phyloP scores from a whole-genome alignment of 2,888 invertebrate species.

The Mythimna impura region DNA sequence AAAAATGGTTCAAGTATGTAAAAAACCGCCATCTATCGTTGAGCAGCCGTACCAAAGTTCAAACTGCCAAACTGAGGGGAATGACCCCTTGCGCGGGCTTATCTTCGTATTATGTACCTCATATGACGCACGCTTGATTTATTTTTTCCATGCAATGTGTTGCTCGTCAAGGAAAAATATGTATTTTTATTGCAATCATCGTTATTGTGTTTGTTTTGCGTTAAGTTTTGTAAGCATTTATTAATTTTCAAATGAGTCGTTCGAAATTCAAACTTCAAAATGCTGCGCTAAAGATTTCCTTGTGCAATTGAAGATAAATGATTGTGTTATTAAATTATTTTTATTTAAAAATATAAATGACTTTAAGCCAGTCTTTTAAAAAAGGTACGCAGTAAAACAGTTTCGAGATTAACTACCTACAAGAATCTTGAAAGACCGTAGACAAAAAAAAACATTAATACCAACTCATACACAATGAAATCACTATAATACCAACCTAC shows the following conservation, averaged over 20 bases:
- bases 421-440: not conserved
- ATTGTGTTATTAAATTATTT: not conserved
- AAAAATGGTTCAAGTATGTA: conserved; percentile 13
- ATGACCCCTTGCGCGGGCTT: conserved; percentile 75
- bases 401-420: not conserved
- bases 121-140: conserved; percentile 71
- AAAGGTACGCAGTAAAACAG: not conserved
- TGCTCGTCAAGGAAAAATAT: conserved; percentile 60
- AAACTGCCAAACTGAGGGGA: conserved; percentile 85
- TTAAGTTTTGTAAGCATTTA: conserved; percentile 48
- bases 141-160: conserved; percentile 60
- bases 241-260: conserved; percentile 12
- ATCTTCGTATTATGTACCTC: conserved; percentile 67
- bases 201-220: conserved; percentile 43
- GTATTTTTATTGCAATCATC: conserved; percentile 58
- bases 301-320: conserved; percentile 15
- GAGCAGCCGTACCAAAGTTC: conserved; percentile 83
- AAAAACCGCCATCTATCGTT: conserved; percentile 72
- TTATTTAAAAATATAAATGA: not conserved
- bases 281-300: not conserved
- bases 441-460: not conserved
- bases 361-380: not conserved
- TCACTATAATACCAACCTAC: not conserved
- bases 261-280: conserved; percentile 19
- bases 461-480: not conserved